Conservation (phyloP, 2,888 invertebrate species). For the Chaetoderma sp. region DNA sequence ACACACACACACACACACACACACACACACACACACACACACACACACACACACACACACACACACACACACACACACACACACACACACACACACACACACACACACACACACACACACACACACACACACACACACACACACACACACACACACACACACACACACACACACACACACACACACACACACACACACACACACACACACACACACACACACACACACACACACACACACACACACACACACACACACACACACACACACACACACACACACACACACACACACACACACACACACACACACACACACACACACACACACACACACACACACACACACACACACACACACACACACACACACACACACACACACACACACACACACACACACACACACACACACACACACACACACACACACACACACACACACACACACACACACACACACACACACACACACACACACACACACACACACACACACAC, state of each 20-base stretch:
- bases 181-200: neutral
- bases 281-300: neutral
- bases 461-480: neutral
- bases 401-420: neutral
- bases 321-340: neutral
- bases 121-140: too few species aligned
- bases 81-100: too few species aligned
- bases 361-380: neutral
- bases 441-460: neutral
- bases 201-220: constrained; percentile 36
- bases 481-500: neutral
- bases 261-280: neutral
- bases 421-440: constrained; percentile 68
- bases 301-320: neutral
- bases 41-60: too few species aligned
- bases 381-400: neutral
- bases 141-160: too few species aligned
- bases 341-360: neutral
- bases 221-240: neutral
- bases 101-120: too few species aligned
- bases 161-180: neutral
- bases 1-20: too few species aligned
- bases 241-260: neutral
- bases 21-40: too few species aligned
- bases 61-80: too few species aligned